Evolutionary conservation across 2,113 vertebrate species (phyloP).

Genomic region (Numida meleagris): DNA sequence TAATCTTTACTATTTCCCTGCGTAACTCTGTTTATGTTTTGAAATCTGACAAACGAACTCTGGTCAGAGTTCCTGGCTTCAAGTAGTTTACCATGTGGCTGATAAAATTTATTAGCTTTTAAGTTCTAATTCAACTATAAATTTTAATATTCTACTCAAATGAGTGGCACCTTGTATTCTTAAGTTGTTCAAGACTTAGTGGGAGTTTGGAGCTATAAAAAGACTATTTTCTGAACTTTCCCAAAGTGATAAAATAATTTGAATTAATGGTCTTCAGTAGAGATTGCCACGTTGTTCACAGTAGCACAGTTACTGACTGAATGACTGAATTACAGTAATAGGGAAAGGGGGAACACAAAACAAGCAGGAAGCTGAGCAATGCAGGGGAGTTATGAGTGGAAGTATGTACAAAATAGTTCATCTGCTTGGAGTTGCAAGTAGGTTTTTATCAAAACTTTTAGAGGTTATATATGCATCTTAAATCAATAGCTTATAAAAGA

Average conservation of each 20-base stretch:
- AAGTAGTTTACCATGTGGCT: neutral
- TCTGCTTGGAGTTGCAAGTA: neutral
- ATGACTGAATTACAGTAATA: neutral
- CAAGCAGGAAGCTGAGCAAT: no score
- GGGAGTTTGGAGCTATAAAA: neutral
- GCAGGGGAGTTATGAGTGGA: neutral
- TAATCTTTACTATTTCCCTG: neutral
- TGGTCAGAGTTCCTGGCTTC: neutral
- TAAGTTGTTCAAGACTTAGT: neutral
- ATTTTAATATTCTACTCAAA: neutral
- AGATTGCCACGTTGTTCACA: no score
- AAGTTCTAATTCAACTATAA: neutral
- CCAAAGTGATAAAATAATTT: neutral
- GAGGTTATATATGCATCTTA: neutral
- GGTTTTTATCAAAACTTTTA: neutral
- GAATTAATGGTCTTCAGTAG: neutral
- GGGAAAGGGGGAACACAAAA: neutral
- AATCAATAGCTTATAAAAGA: neutral
- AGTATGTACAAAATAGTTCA: neutral
- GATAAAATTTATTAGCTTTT: no score
- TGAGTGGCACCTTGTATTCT: neutral
- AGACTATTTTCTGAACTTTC: neutral
- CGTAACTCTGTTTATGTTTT: neutral
- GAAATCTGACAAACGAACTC: neutral
- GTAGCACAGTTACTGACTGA: neutral